These are phyloP conservation scores for Colletes gigas DNA, from an alignment of 1,140 invertebrate species.

Conservation along the genomic window DNA sequence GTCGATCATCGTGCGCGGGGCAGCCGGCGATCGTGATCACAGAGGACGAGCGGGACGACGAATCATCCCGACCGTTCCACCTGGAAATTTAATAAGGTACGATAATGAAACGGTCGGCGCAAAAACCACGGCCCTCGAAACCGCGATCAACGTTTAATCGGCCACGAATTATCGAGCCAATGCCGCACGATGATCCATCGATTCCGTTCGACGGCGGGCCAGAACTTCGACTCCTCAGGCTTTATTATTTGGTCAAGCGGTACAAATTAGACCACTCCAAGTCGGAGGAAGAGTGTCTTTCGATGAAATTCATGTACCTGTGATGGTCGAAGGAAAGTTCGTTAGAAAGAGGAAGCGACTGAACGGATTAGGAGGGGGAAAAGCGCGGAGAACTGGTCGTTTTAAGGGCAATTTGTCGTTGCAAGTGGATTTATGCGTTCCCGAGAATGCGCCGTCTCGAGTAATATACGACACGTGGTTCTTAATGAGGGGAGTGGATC, in stretches of 20 bases:
- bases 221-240: too few species aligned
- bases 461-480: conserved; percentile 58
- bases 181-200: neutral
- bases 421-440: conserved; percentile 52
- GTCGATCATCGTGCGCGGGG: conserved; percentile 29
- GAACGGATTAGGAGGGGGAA: neutral
- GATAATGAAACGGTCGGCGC: conserved; percentile 21
- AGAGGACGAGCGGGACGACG: conserved; percentile 27
- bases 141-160: neutral
- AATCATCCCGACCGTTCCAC: conserved; percentile 13
- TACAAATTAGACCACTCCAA: too few species aligned
- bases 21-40: conserved; percentile 31
- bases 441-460: conserved; percentile 27
- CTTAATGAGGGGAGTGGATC: conserved; percentile 65
- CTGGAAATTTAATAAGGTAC: conserved; percentile 34
- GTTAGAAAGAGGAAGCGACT: too few species aligned
- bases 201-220: too few species aligned
- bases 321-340: too few species aligned
- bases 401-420: conserved; percentile 57
- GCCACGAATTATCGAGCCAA: neutral
- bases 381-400: neutral
- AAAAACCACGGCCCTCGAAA: neutral
- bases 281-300: too few species aligned
- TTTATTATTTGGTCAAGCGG: too few species aligned
- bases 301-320: too few species aligned